phyloP scores from a whole-genome alignment of 1,140 invertebrate species.

The Drosophila nannoptera region DNA sequence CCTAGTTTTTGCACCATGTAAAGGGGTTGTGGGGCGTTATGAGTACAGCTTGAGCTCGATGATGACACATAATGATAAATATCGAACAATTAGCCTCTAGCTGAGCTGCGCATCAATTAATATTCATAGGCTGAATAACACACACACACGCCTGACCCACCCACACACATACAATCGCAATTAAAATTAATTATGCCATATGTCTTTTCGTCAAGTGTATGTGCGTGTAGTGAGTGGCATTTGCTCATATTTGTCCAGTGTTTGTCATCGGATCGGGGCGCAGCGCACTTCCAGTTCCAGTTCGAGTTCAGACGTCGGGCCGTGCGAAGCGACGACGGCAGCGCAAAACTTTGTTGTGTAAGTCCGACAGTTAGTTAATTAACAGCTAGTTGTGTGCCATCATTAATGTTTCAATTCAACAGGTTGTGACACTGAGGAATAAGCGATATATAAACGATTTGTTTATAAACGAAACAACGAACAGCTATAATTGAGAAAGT shows the following conservation, averaged over 20 bases:
- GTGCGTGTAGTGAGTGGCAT: slow-evolving; percentile 7
- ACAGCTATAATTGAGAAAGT: slow-evolving; percentile 15
- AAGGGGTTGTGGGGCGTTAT: slow-evolving; percentile 5
- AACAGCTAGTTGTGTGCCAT: too few relatives aligned
- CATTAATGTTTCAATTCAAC: slow-evolving; percentile 40
- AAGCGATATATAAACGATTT: slow-evolving; percentile 58
- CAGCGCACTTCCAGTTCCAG: slow-evolving; percentile 44
- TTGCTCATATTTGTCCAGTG: slow-evolving; percentile 66
- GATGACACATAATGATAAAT: slow-evolving; percentile 58
- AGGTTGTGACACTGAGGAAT: slow-evolving; percentile 52
- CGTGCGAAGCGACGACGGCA: slow-evolving; percentile 39
- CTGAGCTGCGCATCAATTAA: slow-evolving; percentile 62
- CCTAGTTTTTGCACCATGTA: not conserved
- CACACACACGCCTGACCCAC: not conserved
- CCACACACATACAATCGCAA: slow-evolving; percentile 43
- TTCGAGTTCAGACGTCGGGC: slow-evolving; percentile 61
- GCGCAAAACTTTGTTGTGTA: slow-evolving; percentile 16
- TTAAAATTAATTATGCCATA: slow-evolving; percentile 72
- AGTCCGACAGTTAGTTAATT: slow-evolving; percentile 10
- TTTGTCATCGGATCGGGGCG: slow-evolving; percentile 44
- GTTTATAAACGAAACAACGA: slow-evolving; percentile 61
- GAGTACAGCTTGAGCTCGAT: slow-evolving; percentile 11
- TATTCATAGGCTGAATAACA: slow-evolving; percentile 61
- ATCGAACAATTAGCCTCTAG: slow-evolving; percentile 31
- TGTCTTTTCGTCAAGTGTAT: slow-evolving; percentile 58